These are phyloP conservation scores for Bovichtus variegatus DNA, from an alignment of 2,797 vertebrate species.

Conservation along the genomic window DNA sequence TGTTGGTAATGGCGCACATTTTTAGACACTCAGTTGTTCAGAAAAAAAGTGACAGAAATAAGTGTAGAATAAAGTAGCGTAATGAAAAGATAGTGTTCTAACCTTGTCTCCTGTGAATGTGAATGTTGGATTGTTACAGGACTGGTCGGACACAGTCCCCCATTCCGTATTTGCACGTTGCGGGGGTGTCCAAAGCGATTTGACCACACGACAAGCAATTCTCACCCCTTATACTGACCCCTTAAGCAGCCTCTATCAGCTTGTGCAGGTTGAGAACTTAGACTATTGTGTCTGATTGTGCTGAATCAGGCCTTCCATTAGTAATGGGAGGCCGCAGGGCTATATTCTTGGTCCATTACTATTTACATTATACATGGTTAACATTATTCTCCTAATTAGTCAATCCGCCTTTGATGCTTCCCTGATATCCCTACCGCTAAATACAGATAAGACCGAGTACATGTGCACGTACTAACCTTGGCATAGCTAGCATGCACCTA, in stretches of 20 bases:
- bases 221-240: not conserved
- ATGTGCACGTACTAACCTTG: not conserved
- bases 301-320: constrained; percentile 13
- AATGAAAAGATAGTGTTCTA: not conserved
- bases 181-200: not conserved
- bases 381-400: not conserved
- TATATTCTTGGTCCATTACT: constrained; percentile 1
- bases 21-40: not conserved
- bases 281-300: no score
- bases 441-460: not conserved
- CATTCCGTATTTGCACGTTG: not conserved
- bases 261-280: no score
- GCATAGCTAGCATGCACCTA: not conserved
- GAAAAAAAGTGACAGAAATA: not conserved
- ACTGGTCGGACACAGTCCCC: not conserved
- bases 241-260: not conserved
- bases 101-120: not conserved
- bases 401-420: constrained; percentile 15
- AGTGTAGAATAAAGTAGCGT: not conserved
- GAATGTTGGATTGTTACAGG: not conserved
- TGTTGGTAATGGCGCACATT: no score
- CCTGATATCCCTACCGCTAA: not conserved
- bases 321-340: not conserved
- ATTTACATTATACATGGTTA: constrained; percentile 10
- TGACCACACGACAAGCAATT: not conserved